Conservation (phyloP, 2,888 invertebrate species). For the Andrena marginata region DNA sequence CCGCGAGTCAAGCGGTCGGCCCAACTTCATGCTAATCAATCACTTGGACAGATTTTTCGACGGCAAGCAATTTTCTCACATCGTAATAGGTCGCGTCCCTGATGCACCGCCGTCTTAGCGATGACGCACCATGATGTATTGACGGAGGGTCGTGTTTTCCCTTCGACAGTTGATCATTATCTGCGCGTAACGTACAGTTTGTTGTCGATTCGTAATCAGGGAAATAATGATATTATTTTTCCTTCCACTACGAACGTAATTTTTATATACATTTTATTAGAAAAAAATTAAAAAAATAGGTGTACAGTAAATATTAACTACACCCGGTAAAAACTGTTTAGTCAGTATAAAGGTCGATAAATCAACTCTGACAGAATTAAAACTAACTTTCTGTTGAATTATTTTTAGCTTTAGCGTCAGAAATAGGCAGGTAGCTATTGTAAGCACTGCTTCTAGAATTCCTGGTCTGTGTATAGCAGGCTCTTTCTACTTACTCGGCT, state of each 20-base stretch:
- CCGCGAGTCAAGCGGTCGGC: conserved; percentile 71
- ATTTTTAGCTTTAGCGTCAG: too few species aligned
- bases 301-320: neutral
- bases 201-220: conserved; percentile 33
- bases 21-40: conserved; percentile 79
- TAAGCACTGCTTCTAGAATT: too few species aligned
- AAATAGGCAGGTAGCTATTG: too few species aligned
- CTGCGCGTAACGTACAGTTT: conserved; percentile 31
- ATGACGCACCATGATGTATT: conserved; percentile 74
- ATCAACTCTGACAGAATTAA: too few species aligned
- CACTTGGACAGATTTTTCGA: conserved; percentile 77
- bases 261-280: neutral
- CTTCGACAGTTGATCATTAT: conserved; percentile 56
- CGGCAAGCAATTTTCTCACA: conserved; percentile 76
- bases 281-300: neutral
- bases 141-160: conserved; percentile 39
- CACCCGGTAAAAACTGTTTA: neutral
- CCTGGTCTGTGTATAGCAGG: too few species aligned
- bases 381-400: too few species aligned
- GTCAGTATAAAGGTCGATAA: neutral
- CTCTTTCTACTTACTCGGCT: too few species aligned
- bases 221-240: conserved; percentile 4
- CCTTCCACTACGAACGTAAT: neutral
- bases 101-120: conserved; percentile 69
- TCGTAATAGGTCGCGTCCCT: conserved; percentile 76